Percentiles rank a stretch among this genome's conserved stretches.
phyloP scores from a whole-genome alignment of 1,140 invertebrate genomes.

The Theocolax elegans region DNA sequence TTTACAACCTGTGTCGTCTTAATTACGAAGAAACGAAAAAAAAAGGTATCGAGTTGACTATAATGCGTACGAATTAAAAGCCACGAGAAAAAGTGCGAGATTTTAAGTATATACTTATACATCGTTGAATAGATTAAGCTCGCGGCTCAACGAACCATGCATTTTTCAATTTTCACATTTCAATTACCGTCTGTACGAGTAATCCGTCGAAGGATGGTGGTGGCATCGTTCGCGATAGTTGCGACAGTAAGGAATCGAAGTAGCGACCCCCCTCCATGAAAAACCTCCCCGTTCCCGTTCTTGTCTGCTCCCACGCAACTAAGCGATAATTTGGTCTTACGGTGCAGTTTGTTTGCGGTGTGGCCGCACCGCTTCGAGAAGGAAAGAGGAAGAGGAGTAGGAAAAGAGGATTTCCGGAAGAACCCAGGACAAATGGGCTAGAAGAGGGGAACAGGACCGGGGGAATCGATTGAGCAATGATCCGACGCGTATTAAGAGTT shows the following conservation, averaged over 20 bases:
- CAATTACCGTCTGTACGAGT: constrained; percentile 12
- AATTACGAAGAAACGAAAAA: too few species aligned
- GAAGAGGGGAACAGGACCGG: constrained; percentile 1
- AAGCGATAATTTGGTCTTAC: constrained; percentile 54
- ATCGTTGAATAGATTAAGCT: too few species aligned
- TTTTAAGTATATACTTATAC: too few species aligned
- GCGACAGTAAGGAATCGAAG: not conserved
- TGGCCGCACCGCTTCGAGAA: constrained; percentile 11
- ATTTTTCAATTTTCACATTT: constrained; percentile 30
- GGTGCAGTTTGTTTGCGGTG: constrained; percentile 49
- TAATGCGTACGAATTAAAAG: too few species aligned
- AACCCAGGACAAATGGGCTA: constrained; percentile 28
- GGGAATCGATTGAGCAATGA: constrained; percentile 13
- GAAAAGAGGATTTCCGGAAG: constrained; percentile 45
- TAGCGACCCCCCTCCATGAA: not conserved
- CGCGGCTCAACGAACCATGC: too few species aligned
- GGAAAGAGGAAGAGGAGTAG: constrained; percentile 11
- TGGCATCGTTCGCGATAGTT: not conserved
- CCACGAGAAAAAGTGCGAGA: too few species aligned
- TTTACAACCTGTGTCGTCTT: too few species aligned
- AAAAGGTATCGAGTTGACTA: too few species aligned
- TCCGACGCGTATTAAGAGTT: not conserved
- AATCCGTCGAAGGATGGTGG: constrained; percentile 11
- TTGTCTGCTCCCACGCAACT: not conserved
- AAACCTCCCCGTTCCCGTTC: not conserved